Evolutionary conservation across 2,113 vertebrate genomes (phyloP).

Genomic region (Oceanites oceanicus): DNA sequence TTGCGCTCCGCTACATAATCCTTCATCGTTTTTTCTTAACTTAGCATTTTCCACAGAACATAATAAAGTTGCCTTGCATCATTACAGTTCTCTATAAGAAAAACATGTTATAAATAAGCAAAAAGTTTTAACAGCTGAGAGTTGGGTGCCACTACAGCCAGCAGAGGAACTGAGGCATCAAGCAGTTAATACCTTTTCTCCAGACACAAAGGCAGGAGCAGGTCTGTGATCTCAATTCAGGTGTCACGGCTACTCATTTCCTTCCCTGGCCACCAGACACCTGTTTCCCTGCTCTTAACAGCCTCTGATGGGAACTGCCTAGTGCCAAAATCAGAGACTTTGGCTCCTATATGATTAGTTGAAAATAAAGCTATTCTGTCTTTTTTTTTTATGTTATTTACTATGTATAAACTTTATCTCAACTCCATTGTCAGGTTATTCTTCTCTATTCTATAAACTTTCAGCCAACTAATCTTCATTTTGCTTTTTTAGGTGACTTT

Average conservation of each 20-base stretch:
- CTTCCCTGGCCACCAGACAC: constrained; percentile 15
- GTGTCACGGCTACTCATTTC: constrained; percentile 45
- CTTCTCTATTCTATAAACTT: background rate
- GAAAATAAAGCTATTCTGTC: background rate
- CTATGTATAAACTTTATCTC: constrained; percentile 2
- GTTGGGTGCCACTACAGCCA: background rate
- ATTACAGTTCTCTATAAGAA: background rate
- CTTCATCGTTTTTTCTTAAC: background rate
- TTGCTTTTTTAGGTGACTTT: constrained; percentile 34
- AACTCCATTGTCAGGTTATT: background rate
- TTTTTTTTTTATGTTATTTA: background rate
- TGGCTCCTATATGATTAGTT: background rate
- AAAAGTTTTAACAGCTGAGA: background rate
- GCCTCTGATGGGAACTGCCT: constrained; percentile 20
- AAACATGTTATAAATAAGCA: constrained; percentile 12
- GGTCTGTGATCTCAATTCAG: constrained; percentile 42
- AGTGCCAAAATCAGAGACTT: background rate
- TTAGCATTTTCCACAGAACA: constrained; percentile 22
- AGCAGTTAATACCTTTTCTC: background rate
- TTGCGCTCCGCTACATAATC: constrained; percentile 38
- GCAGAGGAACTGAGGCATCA: background rate
- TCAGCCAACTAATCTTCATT: constrained; percentile 14
- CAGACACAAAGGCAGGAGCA: constrained; percentile 19
- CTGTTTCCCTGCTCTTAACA: constrained; percentile 37
- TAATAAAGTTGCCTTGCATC: constrained; percentile 44